phyloP scores from a whole-genome alignment of 2,113 vertebrate genomes.

The Calidris pygmaea region DNA sequence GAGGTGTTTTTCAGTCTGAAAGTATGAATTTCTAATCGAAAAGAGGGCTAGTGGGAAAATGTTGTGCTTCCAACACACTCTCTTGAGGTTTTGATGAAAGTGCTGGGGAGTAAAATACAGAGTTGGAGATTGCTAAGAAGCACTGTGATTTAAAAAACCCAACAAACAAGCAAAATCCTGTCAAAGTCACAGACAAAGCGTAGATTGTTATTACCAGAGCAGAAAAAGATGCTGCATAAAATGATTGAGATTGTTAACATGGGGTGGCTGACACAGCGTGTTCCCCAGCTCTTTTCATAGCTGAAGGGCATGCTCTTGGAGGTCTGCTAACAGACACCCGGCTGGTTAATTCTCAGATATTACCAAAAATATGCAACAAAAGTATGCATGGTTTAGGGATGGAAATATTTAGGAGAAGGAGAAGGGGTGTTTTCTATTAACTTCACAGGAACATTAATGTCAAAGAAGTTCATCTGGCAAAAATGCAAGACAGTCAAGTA shows the following conservation, averaged over 20 bases:
- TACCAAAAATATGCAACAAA: neutral
- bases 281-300: neutral
- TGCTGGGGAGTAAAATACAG: neutral
- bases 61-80: neutral
- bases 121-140: neutral
- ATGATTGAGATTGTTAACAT: slow-evolving; percentile 5
- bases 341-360: neutral
- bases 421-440: neutral
- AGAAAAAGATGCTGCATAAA: slow-evolving; percentile 12
- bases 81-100: neutral
- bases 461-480: neutral
- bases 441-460: neutral
- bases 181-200: neutral
- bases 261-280: neutral
- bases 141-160: neutral
- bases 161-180: slow-evolving; percentile 7
- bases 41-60: neutral
- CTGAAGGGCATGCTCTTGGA: neutral
- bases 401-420: neutral
- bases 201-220: neutral
- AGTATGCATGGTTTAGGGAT: neutral
- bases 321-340: neutral
- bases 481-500: neutral
- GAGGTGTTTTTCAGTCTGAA: neutral
- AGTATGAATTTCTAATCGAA: slow-evolving; percentile 8